Percentiles rank a stretch among this genome's conserved stretches.
These are phyloP conservation scores for Tuta absoluta DNA, from an alignment of 2,888 invertebrate species.

Conservation along the genomic window DNA sequence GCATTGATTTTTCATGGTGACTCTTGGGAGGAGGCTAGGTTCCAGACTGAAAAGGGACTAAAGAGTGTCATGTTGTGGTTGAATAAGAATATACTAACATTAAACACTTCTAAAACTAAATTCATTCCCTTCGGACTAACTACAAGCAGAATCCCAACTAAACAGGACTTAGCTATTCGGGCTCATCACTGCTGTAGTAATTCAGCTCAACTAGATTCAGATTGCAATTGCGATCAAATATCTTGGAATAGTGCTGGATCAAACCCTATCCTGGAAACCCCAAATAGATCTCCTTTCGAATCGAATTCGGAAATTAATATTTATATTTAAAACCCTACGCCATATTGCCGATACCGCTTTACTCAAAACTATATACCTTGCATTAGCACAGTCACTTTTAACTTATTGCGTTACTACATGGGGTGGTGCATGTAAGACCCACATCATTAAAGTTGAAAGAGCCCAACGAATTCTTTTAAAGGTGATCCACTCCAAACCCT, in stretches of 20 bases:
- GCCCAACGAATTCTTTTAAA: background rate
- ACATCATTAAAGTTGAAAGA: background rate
- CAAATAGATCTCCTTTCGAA: background rate
- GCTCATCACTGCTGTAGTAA: too few relatives aligned
- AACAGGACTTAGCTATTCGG: too few relatives aligned
- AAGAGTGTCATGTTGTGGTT: too few relatives aligned
- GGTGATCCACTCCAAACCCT: background rate
- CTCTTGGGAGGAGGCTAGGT: too few relatives aligned
- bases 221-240: background rate
- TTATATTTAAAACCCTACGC: background rate
- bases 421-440: background rate
- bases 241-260: background rate
- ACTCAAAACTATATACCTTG: background rate
- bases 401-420: background rate
- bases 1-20: too few relatives aligned
- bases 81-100: too few relatives aligned
- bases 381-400: background rate
- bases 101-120: too few relatives aligned
- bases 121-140: too few relatives aligned
- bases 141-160: too few relatives aligned
- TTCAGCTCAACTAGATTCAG: too few relatives aligned
- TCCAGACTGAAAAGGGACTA: too few relatives aligned
- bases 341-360: background rate
- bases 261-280: background rate
- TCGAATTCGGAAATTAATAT: background rate